Conservation (phyloP, 2,888 invertebrate species). For the Anorthoa munda region DNA sequence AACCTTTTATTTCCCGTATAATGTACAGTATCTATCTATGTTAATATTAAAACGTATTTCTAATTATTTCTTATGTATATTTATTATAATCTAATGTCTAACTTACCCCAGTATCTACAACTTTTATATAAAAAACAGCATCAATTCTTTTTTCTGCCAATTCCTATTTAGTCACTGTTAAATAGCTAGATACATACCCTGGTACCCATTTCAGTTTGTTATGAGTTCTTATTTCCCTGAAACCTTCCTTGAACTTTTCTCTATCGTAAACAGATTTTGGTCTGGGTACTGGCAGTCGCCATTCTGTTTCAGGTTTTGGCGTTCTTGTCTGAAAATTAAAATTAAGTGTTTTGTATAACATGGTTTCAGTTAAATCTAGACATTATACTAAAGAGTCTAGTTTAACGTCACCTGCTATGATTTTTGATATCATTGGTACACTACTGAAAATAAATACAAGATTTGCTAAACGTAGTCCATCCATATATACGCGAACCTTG, state of each 20-base stretch:
- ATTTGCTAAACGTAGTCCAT: neutral
- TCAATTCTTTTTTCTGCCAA: no score
- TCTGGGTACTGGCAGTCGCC: conserved; percentile 75
- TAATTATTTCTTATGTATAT: no score
- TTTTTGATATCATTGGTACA: neutral
- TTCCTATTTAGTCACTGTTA: no score
- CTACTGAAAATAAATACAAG: neutral
- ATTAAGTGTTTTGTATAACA: neutral
- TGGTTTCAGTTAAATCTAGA: no score
- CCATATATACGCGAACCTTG: no score
- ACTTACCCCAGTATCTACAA: no score
- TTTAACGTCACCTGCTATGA: neutral
- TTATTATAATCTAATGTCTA: no score
- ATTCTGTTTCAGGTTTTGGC: conserved; percentile 77
- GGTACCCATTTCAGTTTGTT: conserved; percentile 82
- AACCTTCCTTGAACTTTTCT: conserved; percentile 82
- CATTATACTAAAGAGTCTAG: no score
- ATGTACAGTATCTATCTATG: no score
- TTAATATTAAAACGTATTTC: no score
- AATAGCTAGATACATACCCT: conserved; percentile 73
- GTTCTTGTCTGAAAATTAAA: conserved; percentile 75
- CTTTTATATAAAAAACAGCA: no score
- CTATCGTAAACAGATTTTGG: conserved; percentile 82
- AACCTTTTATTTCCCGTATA: no score
- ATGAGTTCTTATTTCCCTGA: conserved; percentile 83